These are phyloP conservation scores for Steinernema khuongi DNA, from an alignment of 1,140 invertebrate genomes.

Conservation along the genomic window DNA sequence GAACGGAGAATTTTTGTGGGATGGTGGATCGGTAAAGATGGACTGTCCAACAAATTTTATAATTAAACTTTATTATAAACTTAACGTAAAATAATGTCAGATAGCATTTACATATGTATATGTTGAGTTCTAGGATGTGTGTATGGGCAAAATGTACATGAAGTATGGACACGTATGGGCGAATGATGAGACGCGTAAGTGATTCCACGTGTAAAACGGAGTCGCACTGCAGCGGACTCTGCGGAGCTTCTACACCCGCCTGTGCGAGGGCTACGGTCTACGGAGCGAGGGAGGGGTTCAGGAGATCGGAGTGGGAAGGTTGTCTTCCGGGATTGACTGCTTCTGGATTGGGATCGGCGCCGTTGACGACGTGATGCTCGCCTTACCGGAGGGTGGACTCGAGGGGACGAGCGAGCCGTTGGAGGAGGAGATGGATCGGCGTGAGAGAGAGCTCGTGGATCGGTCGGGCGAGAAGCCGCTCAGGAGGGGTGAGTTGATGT, in stretches of 20 bases:
- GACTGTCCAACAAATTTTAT: too few relatives aligned
- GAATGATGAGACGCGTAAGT: constrained; percentile 11
- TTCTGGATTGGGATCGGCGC: neutral
- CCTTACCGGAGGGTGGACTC: neutral
- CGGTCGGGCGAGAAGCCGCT: constrained; percentile 17
- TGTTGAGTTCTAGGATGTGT: too few relatives aligned
- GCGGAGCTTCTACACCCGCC: neutral
- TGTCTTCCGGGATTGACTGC: neutral
- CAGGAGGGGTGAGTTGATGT: constrained; percentile 17
- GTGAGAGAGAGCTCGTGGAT: neutral
- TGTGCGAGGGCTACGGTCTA: neutral
- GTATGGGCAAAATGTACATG: too few relatives aligned
- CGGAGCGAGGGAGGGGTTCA: neutral
- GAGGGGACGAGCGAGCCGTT: neutral
- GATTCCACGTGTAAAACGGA: neutral
- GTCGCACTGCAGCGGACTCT: neutral
- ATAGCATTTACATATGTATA: too few relatives aligned
- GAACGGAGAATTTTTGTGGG: too few relatives aligned
- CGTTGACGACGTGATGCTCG: neutral
- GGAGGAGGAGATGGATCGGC: neutral
- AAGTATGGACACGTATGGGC: too few relatives aligned
- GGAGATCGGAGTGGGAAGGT: neutral
- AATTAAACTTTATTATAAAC: too few relatives aligned
- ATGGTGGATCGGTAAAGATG: too few relatives aligned
- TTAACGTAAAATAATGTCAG: too few relatives aligned